Evolutionary conservation across 1,140 invertebrate species (phyloP), one percentile per base, ranked within the genome.

Genomic region (Sycophaga agraensis): DNA sequence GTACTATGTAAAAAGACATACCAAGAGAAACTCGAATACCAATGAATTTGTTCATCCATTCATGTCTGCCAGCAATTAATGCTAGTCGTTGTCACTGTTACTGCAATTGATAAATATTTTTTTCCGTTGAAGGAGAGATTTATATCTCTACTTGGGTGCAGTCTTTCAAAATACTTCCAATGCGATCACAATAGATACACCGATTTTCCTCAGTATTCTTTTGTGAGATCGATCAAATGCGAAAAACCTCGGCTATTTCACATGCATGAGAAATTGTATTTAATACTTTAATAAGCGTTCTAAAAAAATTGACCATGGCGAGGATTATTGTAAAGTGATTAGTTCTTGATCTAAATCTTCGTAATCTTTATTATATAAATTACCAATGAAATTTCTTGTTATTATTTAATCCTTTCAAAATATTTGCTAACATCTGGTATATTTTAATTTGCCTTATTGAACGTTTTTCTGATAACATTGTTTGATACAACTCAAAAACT

Each of bases 381-480:
- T 48, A 58, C 31, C 17, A 59, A 45, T 51, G 26, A 51, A 35
- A 60, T 37, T 40, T 43, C 35, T 46, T 59, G 37, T 56, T 56
- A 45, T 46, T 46, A 54, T 60, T 53, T 48, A 54, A 55, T 26
- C 28, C 42, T 48, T 28, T 61, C 39, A 61, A 59, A 59, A n/a
- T n/a, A n/a, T n/a, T n/a, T n/a, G n/a, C n/a, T n/a, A n/a, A n/a
- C n/a, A n/a, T n/a, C n/a, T n/a, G n/a, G n/a, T n/a, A n/a, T n/a
- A n/a, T n/a, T n/a, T n/a, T n/a, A n/a, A n/a, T n/a, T n/a, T n/a
- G n/a, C n/a, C n/a, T n/a, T n/a, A n/a, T n/a, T n/a, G n/a, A n/a
- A n/a, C n/a, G n/a, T n/a, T n/a, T n/a, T n/a, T n/a, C n/a, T n/a
- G n/a, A n/a, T n/a, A n/a, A n/a, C n/a, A n/a, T n/a, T n/a, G n/a